These are phyloP conservation scores for Percina caprodes DNA, from an alignment of 2,113 vertebrate genomes.

Conservation along the genomic window DNA sequence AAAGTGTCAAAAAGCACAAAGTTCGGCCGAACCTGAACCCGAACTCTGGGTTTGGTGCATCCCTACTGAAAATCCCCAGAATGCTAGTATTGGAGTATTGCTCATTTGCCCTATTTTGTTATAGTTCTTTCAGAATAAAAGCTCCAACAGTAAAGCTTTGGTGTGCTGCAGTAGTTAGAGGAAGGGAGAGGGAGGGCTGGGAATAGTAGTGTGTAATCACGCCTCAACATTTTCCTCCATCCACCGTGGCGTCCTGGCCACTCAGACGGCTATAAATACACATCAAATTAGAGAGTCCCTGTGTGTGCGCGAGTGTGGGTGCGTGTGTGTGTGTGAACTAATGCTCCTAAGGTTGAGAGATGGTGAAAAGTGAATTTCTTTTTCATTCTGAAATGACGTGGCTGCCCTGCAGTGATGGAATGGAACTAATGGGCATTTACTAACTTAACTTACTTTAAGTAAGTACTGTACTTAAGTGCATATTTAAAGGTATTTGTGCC, in stretches of 20 bases:
- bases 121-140: slow-evolving; percentile 38
- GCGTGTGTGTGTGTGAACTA: slow-evolving; percentile 34
- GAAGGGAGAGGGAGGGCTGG: slow-evolving; percentile 54
- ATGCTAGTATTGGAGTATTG: no score
- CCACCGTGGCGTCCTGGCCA: slow-evolving; percentile 63
- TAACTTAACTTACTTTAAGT: no score
- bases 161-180: slow-evolving; percentile 11
- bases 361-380: neutral
- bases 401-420: neutral
- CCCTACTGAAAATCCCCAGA: no score
- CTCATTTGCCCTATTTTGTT: neutral
- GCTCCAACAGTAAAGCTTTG: neutral
- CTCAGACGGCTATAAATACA: slow-evolving; percentile 71
- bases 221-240: slow-evolving; percentile 65
- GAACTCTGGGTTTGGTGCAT: no score
- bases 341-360: slow-evolving; percentile 23
- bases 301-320: slow-evolving; percentile 25
- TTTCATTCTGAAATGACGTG: neutral
- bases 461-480: no score
- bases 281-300: slow-evolving; percentile 69
- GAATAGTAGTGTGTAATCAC: slow-evolving; percentile 72
- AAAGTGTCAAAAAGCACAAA: no score
- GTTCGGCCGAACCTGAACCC: no score
- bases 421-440: no score
- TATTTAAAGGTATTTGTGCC: no score